A percentile compares a stretch with the other conserved stretches of the same genome.
Evolutionary conservation across 2,888 invertebrate genomes (phyloP).

Genomic region (Eupithecia inturbata): DNA sequence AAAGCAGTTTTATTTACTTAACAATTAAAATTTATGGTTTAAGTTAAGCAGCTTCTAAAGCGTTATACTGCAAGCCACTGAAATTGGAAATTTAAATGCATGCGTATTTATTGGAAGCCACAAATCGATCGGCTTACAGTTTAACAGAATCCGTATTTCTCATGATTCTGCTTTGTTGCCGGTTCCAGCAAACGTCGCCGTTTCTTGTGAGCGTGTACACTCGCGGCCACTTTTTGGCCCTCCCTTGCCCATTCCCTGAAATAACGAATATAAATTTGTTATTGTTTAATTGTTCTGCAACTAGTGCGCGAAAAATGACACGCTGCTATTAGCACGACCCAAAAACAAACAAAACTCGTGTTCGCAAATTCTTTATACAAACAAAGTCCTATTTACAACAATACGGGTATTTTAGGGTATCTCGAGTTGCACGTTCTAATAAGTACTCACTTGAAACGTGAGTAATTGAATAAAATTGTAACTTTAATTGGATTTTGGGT

Average conservation of each 20-base stretch:
- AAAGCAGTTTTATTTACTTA: background rate
- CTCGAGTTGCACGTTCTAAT: conserved; percentile 27
- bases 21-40: background rate
- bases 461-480: conserved; percentile 31
- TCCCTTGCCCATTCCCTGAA: conserved; percentile 44
- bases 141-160: conserved; percentile 61
- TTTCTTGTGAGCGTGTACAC: conserved; percentile 52
- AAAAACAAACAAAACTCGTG: conserved; percentile 33
- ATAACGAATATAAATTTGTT: conserved; percentile 33
- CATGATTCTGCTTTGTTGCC: conserved; percentile 56
- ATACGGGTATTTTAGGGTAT: conserved; percentile 17
- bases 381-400: conserved; percentile 29
- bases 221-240: conserved; percentile 45
- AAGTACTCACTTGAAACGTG: conserved; percentile 23
- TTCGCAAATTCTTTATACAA: conserved; percentile 35
- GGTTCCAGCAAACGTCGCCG: conserved; percentile 49
- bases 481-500: conserved; percentile 20
- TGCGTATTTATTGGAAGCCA: conserved; percentile 42
- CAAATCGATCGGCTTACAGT: conserved; percentile 59
- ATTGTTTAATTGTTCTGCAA: conserved; percentile 36
- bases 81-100: conserved; percentile 32
- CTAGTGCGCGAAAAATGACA: conserved; percentile 36
- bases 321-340: conserved; percentile 33
- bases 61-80: conserved; percentile 4
- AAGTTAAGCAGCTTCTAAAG: background rate